These are phyloP conservation scores for Hydrotaea cyrtoneurina DNA, from an alignment of 2,888 invertebrate species.

Conservation along the genomic window DNA sequence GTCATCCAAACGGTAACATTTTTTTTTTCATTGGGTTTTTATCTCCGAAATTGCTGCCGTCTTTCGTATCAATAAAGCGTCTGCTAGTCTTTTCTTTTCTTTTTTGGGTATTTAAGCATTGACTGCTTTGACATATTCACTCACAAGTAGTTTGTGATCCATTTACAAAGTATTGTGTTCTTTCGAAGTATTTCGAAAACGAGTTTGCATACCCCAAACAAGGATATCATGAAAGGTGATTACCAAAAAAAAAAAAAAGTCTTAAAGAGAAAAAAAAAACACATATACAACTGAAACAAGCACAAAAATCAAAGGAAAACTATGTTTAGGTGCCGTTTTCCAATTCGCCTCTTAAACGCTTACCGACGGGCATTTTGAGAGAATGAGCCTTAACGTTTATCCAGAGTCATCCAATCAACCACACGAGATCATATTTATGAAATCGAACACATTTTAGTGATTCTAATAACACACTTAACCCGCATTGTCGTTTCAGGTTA, in stretches of 20 bases:
- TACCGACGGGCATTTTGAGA: no score
- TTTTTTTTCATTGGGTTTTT: background rate
- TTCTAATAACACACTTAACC: no score
- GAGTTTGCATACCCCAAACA: background rate
- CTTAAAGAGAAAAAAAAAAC: background rate
- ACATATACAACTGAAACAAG: background rate
- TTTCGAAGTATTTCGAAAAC: background rate
- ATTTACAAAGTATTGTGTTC: constrained; percentile 15
- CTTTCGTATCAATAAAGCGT: background rate
- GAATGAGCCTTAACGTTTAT: no score
- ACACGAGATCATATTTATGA: no score
- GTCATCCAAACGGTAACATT: background rate
- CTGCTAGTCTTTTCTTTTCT: background rate
- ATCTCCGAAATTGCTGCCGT: background rate
- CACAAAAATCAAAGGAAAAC: no score
- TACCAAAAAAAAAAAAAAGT: constrained; percentile 4
- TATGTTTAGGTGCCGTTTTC: no score
- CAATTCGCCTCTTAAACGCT: no score
- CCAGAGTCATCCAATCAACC: no score
- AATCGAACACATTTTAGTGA: no score
- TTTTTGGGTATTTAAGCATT: background rate
- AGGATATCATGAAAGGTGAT: constrained; percentile 29
- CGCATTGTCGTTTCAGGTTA: constrained; percentile 2
- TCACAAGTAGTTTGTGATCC: constrained; percentile 12
- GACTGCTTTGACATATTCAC: background rate